Base-by-base conservation (phyloP, 2,113 vertebrate species). In the Oryzias melastigma region DNA sequence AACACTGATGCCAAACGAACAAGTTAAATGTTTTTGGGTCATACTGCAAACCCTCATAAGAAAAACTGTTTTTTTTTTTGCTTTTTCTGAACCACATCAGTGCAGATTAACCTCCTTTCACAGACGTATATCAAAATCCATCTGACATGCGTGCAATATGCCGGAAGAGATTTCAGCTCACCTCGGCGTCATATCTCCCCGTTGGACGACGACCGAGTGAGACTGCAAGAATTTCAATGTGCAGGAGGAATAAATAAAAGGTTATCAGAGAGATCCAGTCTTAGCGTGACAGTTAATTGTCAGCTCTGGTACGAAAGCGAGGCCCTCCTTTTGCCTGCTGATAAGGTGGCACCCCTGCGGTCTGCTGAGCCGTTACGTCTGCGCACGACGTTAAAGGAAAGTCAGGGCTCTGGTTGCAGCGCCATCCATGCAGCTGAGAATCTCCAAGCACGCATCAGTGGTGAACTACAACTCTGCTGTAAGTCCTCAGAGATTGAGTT, bases 181-280 rank as follows among this genome's bases (percentile, higher is more conserved):
- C 80, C 75, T 84, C 78, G 50, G 58, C 65, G 35, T 63, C 68
- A 18, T 73, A 71, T 79, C 76, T 82, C 45, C 47, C 45, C 3
- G 24, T 68, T 60, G 54, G 22, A 72, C 41, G 29, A 17, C 56
- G 24, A 65, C 19, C 46, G 52, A 55, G 63, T 40, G 57, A 88
- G 82, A 85, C 73, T 86, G 78, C 65, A 40, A 1, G 20, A 59
- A 62, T 5, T 20, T 18, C 4, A 49, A 58, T 24, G 58, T 58
- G 73, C 62, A 62, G 74, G 64, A 52, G 65, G 75, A 66, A 76
- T 77, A 80, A 69, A 87, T 85, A 84, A 86, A 86, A 84, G 74
- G 84, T 88, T 90, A 90, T 90, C 88, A 80, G 85, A 84, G 75
- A 83, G 71, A 90, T 88, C 82, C 88, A 90, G 88, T 88, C 88